These are phyloP conservation scores for Diorhabda elongata DNA, from an alignment of 1,140 invertebrate species.

Conservation along the genomic window DNA sequence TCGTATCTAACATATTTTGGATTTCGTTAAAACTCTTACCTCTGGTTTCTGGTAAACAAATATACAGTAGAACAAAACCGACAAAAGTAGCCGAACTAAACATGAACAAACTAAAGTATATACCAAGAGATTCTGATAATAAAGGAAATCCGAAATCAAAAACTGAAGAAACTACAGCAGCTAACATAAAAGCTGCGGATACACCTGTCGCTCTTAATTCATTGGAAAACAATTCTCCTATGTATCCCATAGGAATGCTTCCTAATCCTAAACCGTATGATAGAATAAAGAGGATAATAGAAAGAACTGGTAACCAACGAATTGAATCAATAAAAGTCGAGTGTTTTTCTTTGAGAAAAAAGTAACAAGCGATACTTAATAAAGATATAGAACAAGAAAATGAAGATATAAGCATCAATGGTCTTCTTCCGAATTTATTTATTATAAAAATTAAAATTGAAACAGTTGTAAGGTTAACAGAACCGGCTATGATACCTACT, in stretches of 20 bases:
- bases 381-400: neutral
- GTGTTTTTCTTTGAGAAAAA: neutral
- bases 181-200: neutral
- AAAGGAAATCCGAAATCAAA: neutral
- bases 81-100: neutral
- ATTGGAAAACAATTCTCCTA: neutral
- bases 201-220: neutral
- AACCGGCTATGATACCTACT: conserved; percentile 4
- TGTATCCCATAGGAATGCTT: neutral
- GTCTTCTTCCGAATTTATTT: conserved; percentile 8
- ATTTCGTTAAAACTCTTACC: neutral
- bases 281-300: neutral
- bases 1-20: neutral
- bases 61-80: neutral
- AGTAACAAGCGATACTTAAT: neutral
- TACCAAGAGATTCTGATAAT: neutral
- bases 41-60: neutral
- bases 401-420: conserved; percentile 3
- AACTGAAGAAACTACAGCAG: neutral
- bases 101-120: neutral
- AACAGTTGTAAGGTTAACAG: neutral
- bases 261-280: neutral
- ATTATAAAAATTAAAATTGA: neutral
- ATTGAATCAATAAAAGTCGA: neutral
- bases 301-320: neutral